A percentile compares a stretch with the other conserved stretches of the same genome.
These are phyloP conservation scores for Pristionchus japonicus DNA, from an alignment of 2,888 invertebrate species.

Conservation along the genomic window DNA sequence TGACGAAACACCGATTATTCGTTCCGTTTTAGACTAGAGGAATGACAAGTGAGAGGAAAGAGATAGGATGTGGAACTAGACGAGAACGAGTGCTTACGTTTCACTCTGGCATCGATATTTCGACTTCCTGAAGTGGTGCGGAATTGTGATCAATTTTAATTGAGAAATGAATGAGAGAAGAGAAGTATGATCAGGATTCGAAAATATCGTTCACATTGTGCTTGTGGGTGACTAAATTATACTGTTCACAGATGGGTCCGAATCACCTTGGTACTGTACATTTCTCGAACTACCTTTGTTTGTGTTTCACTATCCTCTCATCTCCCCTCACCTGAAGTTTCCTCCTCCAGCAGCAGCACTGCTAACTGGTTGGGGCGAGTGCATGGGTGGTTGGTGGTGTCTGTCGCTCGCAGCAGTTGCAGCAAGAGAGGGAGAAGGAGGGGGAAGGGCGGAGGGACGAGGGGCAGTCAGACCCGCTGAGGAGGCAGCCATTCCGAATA, in stretches of 20 bases:
- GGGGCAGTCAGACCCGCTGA: slow-evolving; percentile 41
- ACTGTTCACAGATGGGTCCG: background rate
- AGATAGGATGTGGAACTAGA: background rate
- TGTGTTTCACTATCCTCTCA: background rate
- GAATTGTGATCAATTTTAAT: background rate
- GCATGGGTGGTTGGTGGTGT: slow-evolving; percentile 7
- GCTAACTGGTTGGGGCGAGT: slow-evolving; percentile 14
- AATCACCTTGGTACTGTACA: background rate
- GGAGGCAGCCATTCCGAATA: slow-evolving; percentile 46
- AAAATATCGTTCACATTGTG: background rate
- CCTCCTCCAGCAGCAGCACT: background rate
- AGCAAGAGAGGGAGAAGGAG: slow-evolving; percentile 15
- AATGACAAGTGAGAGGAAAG: slow-evolving; percentile 8
- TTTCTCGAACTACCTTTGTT: background rate
- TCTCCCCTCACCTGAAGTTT: slow-evolving; percentile 18
- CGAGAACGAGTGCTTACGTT: slow-evolving; percentile 46
- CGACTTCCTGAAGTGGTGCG: slow-evolving; percentile 45
- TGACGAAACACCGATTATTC: background rate
- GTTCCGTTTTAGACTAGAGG: background rate
- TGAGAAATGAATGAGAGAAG: background rate
- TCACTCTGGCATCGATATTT: slow-evolving; percentile 48
- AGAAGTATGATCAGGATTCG: background rate
- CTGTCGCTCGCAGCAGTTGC: background rate
- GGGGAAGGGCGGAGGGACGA: slow-evolving; percentile 14
- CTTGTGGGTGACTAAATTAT: background rate